These are phyloP conservation scores for Schizopygopsis pylzovi DNA, from an alignment of 2,797 vertebrate species.

Conservation along the genomic window DNA sequence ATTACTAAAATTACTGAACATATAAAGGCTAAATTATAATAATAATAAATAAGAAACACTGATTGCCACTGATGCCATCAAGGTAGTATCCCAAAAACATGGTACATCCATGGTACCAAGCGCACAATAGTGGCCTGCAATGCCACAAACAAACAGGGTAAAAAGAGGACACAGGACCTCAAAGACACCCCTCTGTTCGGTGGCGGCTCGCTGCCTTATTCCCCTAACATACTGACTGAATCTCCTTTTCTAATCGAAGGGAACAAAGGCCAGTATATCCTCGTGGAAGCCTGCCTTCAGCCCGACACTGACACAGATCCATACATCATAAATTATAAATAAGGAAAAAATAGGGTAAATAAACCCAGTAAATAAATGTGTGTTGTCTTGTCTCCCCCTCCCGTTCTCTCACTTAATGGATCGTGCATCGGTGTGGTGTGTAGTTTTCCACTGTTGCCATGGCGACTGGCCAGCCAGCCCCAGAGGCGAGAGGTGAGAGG, in stretches of 20 bases:
- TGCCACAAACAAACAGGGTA: background rate
- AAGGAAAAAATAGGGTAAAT: conserved; percentile 71
- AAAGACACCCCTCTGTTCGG: background rate
- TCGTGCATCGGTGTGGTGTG: conserved; percentile 60
- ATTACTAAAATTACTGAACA: background rate
- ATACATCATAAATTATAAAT: conserved; percentile 77
- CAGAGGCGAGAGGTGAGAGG: conserved; percentile 66
- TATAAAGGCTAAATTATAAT: too few relatives aligned
- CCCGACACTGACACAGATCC: conserved; percentile 67
- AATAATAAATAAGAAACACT: background rate
- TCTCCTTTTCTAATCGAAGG: conserved; percentile 41
- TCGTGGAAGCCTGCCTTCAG: conserved; percentile 36
- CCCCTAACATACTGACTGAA: background rate
- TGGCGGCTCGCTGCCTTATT: background rate
- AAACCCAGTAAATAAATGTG: conserved; percentile 75
- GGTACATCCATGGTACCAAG: background rate
- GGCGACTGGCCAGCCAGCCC: conserved; percentile 69
- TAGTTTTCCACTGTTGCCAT: conserved; percentile 67
- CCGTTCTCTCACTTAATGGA: conserved; percentile 68
- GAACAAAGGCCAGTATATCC: conserved; percentile 41
- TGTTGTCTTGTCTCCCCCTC: conserved; percentile 61
- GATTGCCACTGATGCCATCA: background rate
- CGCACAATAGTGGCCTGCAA: too few relatives aligned
- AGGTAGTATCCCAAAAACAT: background rate
- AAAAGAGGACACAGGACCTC: conserved; percentile 21